Evolutionary conservation across 1,140 invertebrate species (phyloP).

Genomic region (Listronotus bonariensis): DNA sequence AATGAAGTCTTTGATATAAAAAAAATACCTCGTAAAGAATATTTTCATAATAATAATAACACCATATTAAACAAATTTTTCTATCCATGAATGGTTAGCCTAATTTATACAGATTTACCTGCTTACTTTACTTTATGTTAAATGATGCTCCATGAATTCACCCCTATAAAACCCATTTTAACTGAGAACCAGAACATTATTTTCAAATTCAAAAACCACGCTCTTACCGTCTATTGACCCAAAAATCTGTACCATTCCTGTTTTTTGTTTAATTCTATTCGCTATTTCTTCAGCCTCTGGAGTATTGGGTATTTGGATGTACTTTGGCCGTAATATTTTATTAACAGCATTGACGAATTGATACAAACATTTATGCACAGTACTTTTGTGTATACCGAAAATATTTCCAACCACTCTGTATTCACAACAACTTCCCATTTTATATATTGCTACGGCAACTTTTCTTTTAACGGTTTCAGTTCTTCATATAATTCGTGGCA

Average conservation of each 20-base stretch:
- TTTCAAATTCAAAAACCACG: too few species aligned
- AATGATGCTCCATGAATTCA: background rate
- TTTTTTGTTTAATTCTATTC: background rate
- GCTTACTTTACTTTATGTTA: background rate
- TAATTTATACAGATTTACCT: too few species aligned
- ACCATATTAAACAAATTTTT: too few species aligned
- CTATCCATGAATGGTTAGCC: too few species aligned
- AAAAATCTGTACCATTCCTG: background rate
- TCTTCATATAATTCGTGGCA: slow-evolving; percentile 3
- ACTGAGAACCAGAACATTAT: too few species aligned
- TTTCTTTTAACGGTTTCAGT: slow-evolving; percentile 16
- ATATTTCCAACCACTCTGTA: slow-evolving; percentile 39
- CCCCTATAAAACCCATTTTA: background rate
- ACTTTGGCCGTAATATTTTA: background rate
- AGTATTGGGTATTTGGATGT: too few species aligned
- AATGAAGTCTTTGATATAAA: too few species aligned
- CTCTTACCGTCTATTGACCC: too few species aligned
- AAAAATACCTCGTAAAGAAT: too few species aligned
- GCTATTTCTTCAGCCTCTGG: too few species aligned
- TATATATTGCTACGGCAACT: slow-evolving; percentile 35
- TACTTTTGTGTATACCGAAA: slow-evolving; percentile 38
- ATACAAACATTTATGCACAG: slow-evolving; percentile 30
- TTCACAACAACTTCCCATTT: slow-evolving; percentile 39
- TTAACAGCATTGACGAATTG: slow-evolving; percentile 15
- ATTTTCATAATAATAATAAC: too few species aligned